A percentile compares a stretch with the other conserved stretches of the same genome.
These are phyloP conservation scores for Acipenser oxyrinchus DNA, from an alignment of 2,797 vertebrate genomes.

Conservation along the genomic window DNA sequence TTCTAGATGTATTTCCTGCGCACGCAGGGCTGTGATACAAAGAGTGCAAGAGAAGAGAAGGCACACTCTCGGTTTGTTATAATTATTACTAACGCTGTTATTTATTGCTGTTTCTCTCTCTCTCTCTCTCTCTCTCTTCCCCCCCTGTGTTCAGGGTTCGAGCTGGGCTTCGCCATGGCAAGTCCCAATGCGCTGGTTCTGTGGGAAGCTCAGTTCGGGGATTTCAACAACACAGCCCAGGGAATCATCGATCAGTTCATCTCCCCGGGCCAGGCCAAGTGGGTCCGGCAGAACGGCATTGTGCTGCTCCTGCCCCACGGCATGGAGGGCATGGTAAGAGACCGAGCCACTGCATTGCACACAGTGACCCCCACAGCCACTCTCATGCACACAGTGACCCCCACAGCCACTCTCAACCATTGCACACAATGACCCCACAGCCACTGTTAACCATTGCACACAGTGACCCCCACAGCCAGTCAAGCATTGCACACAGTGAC, in stretches of 20 bases:
- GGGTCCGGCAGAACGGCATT: slow-evolving; percentile 83
- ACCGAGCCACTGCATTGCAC: background rate
- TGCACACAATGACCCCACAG: too few species aligned
- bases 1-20: fast-evolving
- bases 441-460: too few species aligned
- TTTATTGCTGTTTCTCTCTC: background rate
- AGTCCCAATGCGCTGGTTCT: slow-evolving; percentile 78
- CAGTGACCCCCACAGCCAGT: too few species aligned
- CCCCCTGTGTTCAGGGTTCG: slow-evolving; percentile 67
- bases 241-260: slow-evolving; percentile 90
- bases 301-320: slow-evolving; percentile 81
- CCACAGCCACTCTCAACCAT: too few species aligned
- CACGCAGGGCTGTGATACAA: too few species aligned
- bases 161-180: slow-evolving; percentile 82
- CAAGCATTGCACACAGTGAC: too few species aligned
- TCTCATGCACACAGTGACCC: too few species aligned
- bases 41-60: too few species aligned
- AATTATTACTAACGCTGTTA: background rate
- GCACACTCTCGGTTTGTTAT: background rate
- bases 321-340: slow-evolving; percentile 83
- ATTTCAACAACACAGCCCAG: slow-evolving; percentile 84
- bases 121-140: background rate
- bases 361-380: too few species aligned
- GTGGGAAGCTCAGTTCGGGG: slow-evolving; percentile 86
- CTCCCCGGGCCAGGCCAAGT: slow-evolving; percentile 81